phyloP scores from a whole-genome alignment of 2,888 invertebrate species.

The Mycalesis mineus region DNA sequence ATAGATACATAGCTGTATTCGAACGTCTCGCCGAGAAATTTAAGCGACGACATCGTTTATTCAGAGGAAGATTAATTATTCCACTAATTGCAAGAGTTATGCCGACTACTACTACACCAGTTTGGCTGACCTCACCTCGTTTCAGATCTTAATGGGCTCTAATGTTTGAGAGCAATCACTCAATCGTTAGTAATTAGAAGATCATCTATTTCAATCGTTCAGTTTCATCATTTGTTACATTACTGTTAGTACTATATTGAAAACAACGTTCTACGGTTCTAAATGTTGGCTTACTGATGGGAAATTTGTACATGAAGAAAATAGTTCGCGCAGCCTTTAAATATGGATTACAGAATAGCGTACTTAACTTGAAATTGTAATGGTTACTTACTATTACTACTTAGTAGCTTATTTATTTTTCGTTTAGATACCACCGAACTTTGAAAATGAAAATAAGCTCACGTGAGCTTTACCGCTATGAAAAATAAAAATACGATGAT shows the following conservation, averaged over 20 bases:
- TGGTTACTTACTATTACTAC: too few species aligned
- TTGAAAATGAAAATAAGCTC: too few species aligned
- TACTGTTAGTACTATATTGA: too few species aligned
- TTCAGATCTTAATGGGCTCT: neutral
- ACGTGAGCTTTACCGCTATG: too few species aligned
- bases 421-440: too few species aligned
- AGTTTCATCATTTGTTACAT: neutral
- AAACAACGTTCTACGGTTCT: too few species aligned
- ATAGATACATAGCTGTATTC: neutral
- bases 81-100: neutral
- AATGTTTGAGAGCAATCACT: constrained; percentile 3
- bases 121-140: neutral
- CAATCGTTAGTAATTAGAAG: constrained; percentile 1
- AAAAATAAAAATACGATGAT: too few species aligned
- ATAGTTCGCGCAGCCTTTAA: neutral
- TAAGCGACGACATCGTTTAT: neutral
- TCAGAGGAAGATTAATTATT: constrained; percentile 5
- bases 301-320: too few species aligned
- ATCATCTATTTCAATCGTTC: neutral
- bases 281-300: too few species aligned
- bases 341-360: neutral
- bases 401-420: too few species aligned
- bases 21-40: neutral
- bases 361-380: too few species aligned
- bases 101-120: constrained; percentile 4